Evolutionary conservation across 2,797 vertebrate genomes (phyloP).

Genomic region (Rhinoraja longicauda): DNA sequence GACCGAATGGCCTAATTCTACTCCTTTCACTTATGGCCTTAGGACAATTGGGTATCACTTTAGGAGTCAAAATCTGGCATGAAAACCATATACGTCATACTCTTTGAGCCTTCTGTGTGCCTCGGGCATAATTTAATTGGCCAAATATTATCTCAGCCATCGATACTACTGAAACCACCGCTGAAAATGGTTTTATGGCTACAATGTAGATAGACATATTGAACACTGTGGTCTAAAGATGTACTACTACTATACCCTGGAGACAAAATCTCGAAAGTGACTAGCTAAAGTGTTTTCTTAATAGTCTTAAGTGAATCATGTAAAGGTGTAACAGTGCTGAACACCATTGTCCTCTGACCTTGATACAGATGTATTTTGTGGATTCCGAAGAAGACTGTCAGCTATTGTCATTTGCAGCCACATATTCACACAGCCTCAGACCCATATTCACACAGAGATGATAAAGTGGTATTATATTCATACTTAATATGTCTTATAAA

Average conservation of each 20-base stretch:
- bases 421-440: neutral
- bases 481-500: neutral
- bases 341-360: constrained; percentile 31
- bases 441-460: neutral
- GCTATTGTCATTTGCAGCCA: constrained; percentile 19
- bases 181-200: constrained; percentile 23
- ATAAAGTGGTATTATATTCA: constrained; percentile 21
- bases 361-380: constrained; percentile 16
- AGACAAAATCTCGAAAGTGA: constrained; percentile 31
- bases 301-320: constrained; percentile 36
- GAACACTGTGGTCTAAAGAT: constrained; percentile 23
- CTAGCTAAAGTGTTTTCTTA: constrained; percentile 35
- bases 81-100: constrained; percentile 17
- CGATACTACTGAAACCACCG: constrained; percentile 2
- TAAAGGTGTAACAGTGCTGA: constrained; percentile 32
- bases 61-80: neutral
- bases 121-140: constrained; percentile 25
- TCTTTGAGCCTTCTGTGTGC: neutral
- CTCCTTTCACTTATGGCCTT: no score
- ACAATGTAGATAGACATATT: neutral
- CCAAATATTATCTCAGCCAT: constrained; percentile 30
- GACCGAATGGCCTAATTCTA: no score
- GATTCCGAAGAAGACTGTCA: constrained; percentile 10
- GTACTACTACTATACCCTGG: constrained; percentile 14
- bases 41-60: neutral